These are phyloP conservation scores for Mechanitis messenoides DNA, from an alignment of 2,888 invertebrate genomes.

Conservation along the genomic window DNA sequence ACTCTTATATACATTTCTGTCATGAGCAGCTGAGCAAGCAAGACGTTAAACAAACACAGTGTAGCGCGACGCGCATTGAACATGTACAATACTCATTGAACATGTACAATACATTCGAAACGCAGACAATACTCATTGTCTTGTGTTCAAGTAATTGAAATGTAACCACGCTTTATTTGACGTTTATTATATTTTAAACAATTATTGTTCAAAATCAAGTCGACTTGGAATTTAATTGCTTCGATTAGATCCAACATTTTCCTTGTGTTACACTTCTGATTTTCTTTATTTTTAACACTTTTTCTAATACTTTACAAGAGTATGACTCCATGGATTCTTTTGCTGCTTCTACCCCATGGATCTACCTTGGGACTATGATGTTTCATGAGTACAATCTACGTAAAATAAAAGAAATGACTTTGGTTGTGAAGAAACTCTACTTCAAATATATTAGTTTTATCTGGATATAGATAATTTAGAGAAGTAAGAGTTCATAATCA, in stretches of 20 bases:
- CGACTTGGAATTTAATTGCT: too few species aligned
- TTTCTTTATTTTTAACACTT: too few species aligned
- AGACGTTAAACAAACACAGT: constrained; percentile 18
- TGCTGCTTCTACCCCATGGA: too few species aligned
- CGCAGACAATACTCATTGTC: constrained; percentile 22
- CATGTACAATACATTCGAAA: constrained; percentile 14
- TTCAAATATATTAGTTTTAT: too few species aligned
- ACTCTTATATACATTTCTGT: constrained; percentile 1
- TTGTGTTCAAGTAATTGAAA: constrained; percentile 9
- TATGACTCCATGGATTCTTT: background rate
- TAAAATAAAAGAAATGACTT: too few species aligned
- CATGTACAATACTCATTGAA: constrained; percentile 12
- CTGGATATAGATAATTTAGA: too few species aligned
- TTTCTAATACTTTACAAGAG: background rate
- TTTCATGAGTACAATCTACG: too few species aligned
- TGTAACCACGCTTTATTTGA: constrained; percentile 4
- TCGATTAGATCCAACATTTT: too few species aligned
- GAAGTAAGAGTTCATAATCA: too few species aligned
- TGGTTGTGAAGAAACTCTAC: too few species aligned
- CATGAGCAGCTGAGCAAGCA: constrained; percentile 23
- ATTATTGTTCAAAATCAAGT: background rate
- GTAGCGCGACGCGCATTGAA: constrained; percentile 18
- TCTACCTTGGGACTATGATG: too few species aligned
- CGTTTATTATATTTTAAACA: constrained; percentile 4
- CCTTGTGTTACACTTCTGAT: too few species aligned